phyloP scores from a whole-genome alignment of 2,113 vertebrate genomes.

The Marmota flaviventris region DNA sequence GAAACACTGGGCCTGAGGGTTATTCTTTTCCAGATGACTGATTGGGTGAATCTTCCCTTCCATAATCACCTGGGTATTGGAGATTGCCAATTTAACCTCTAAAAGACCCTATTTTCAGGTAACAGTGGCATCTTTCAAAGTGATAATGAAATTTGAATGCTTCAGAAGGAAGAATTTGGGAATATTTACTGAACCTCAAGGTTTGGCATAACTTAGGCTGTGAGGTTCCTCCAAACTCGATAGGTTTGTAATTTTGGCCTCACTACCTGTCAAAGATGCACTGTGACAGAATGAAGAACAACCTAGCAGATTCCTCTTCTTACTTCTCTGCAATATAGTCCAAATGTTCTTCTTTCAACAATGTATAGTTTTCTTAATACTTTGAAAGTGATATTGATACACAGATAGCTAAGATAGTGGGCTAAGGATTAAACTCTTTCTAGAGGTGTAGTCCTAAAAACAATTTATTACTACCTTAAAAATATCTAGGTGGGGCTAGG shows the following conservation, averaged over 20 bases:
- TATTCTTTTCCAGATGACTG: neutral
- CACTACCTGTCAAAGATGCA: neutral
- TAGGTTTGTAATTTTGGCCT: neutral
- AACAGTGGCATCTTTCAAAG: neutral
- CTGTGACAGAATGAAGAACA: neutral
- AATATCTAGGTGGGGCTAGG: neutral
- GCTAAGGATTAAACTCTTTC: neutral
- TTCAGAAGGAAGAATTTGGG: neutral
- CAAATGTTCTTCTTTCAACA: neutral
- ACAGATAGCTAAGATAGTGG: neutral
- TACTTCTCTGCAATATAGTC: neutral
- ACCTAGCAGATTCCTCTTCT: neutral
- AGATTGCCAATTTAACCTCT: neutral
- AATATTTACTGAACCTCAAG: neutral
- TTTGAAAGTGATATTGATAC: neutral
- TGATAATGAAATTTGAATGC: neutral
- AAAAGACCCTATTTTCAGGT: neutral
- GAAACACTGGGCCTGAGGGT: neutral
- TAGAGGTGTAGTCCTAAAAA: neutral
- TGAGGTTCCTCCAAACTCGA: neutral
- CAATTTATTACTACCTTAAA: slow-evolving; percentile 3
- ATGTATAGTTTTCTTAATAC: neutral
- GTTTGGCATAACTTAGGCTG: neutral
- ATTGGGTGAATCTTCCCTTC: neutral
- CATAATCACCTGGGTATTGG: neutral